Evolutionary conservation across 2,888 invertebrate genomes (phyloP).

Genomic region (Perizoma flavofasciatum): DNA sequence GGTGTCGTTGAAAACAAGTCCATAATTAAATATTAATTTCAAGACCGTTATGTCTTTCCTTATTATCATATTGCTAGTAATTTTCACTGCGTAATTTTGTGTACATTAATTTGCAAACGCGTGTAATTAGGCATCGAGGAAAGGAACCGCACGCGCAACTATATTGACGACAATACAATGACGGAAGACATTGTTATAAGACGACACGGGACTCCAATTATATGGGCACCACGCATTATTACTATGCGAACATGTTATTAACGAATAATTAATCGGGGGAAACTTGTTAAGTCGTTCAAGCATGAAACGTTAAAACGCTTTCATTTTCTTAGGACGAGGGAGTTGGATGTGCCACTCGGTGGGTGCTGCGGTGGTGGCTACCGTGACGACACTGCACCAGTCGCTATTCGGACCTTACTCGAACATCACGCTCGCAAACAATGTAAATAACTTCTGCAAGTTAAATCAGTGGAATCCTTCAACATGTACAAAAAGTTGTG

Average conservation of each 20-base stretch:
- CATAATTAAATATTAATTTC: too few relatives aligned
- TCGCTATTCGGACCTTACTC: conserved; percentile 63
- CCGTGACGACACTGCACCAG: conserved; percentile 56
- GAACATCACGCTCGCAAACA: conserved; percentile 59
- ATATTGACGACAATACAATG: conserved; percentile 35
- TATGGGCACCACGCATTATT: conserved; percentile 48
- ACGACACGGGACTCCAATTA: conserved; percentile 58
- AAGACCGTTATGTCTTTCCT: neutral
- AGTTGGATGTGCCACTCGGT: conserved; percentile 44
- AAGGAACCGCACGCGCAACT: conserved; percentile 24
- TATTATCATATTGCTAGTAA: conserved; percentile 2
- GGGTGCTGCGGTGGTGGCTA: conserved; percentile 28
- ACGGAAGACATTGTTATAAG: conserved; percentile 62
- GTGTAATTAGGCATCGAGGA: conserved; percentile 26
- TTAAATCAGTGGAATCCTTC: conserved; percentile 48
- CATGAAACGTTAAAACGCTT: conserved; percentile 68
- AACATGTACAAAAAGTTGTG: conserved; percentile 66
- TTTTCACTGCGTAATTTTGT: conserved; percentile 11
- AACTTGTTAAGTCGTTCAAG: conserved; percentile 68
- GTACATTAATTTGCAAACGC: conserved; percentile 27
- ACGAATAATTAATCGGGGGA: conserved; percentile 72
- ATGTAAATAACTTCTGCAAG: conserved; percentile 62
- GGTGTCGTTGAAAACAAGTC: too few relatives aligned
- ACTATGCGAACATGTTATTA: conserved; percentile 62
- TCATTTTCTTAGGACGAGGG: conserved; percentile 76